These are phyloP conservation scores for Rosalia funebris DNA, from an alignment of 2,888 invertebrate species.

Conservation along the genomic window DNA sequence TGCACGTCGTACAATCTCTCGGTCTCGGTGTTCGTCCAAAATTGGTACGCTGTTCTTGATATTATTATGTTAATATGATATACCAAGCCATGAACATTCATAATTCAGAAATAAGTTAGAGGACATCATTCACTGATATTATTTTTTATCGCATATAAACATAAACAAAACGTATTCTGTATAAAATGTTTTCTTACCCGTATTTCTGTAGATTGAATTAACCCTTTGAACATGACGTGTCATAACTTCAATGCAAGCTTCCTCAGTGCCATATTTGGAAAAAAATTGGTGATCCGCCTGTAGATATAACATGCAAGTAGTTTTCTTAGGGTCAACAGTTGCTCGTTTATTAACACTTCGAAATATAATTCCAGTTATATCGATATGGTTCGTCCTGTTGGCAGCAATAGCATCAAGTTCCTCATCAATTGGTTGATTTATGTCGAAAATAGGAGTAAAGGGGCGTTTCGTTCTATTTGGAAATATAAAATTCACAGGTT, in stretches of 20 bases:
- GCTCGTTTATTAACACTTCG: conserved; percentile 75
- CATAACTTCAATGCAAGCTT: conserved; percentile 95
- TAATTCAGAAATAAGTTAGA: too few species aligned
- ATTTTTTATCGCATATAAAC: too few species aligned
- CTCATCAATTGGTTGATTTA: conserved; percentile 60
- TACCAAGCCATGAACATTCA: too few species aligned
- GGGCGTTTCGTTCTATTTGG: conserved; percentile 65
- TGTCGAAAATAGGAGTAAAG: conserved; percentile 60
- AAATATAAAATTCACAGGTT: conserved; percentile 64
- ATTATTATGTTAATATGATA: too few species aligned
- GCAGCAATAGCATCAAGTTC: conserved; percentile 55
- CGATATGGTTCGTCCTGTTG: conserved; percentile 50
- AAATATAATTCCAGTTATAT: conserved; percentile 66
- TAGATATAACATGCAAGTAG: conserved; percentile 93
- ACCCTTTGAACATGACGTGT: conserved; percentile 94
- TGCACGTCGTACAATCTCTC: too few species aligned
- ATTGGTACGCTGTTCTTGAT: too few species aligned
- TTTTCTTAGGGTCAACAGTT: conserved; percentile 85
- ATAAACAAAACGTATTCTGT: too few species aligned
- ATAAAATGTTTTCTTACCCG: neutral
- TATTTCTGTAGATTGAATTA: conserved; percentile 80
- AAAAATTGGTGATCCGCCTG: conserved; percentile 98
- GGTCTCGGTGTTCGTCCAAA: too few species aligned
- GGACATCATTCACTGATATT: too few species aligned
- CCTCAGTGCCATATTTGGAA: conserved; percentile 92